Evolutionary conservation across 2,797 vertebrate genomes (phyloP), one percentile per base, ranked within the genome.

Genomic region (Gadopsis bispinosus): DNA sequence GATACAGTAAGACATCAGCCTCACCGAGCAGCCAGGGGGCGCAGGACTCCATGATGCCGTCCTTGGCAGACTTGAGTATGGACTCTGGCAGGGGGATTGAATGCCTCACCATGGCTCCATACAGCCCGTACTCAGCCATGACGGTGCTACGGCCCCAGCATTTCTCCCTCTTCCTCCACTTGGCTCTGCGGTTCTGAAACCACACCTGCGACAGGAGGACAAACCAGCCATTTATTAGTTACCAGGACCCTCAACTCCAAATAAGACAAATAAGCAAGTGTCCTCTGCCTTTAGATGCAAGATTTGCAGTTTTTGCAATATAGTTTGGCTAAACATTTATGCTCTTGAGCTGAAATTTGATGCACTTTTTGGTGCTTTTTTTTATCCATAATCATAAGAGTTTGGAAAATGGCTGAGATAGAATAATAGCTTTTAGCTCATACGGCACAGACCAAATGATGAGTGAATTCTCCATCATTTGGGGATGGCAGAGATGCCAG

Each of bases 71-170:
- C 91, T 99, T 99, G 89, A 99, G 97, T 91, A 99, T 99, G 88
- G 98, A 99, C 89, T 99, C 98, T 0, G 98, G 98, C 91, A 99
- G 95, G 0, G 98, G 98, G 87, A 99, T 99, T 67, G 98, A 99
- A 84, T 99, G 98, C 65, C 98, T 96, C 84, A 99, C 98, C 98
- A 99, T 99, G 86, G 98, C 98, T 0, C 98, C 98, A 0, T 99
- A 99, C 37, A 99, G 96, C 14, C 98, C 98, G 0, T 99, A 99
- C 84, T 99, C 98, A 0, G 98, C 98, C 98, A 99, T 99, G 79
- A 99, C 98, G 0, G 98, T 99, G 96, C 98, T 99, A 33, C 98
- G 96, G 50, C 98, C 98, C 98, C 98, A 99, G 88, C 98, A 99
- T 81, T 99, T 99, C 93, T 99, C 98, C 35, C 97, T 94, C 93